A percentile compares a stretch with the other conserved stretches of the same genome.
phyloP scores from a whole-genome alignment of 2,888 invertebrate genomes.

The Drosophila maculinotata region DNA sequence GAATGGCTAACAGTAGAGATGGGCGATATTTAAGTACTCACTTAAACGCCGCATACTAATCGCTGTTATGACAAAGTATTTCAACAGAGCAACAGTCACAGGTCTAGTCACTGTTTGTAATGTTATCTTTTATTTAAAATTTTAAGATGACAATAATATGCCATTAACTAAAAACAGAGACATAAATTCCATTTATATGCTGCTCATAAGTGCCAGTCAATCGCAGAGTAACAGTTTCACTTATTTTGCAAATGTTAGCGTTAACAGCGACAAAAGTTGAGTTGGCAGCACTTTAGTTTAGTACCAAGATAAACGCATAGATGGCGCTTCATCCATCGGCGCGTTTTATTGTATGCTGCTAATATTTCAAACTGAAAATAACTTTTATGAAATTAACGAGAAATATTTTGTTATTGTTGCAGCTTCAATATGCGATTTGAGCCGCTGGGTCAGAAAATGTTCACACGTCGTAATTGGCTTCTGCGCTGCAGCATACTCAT shows the following conservation, averaged over 20 bases:
- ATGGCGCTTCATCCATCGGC: slow-evolving; percentile 24
- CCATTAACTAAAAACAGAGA: too few relatives aligned
- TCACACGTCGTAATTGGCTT: slow-evolving; percentile 89
- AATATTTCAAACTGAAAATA: slow-evolving; percentile 4
- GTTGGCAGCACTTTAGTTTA: slow-evolving; percentile 18
- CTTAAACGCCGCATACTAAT: not conserved
- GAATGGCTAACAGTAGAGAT: slow-evolving; percentile 18
- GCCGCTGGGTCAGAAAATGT: slow-evolving; percentile 84
- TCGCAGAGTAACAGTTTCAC: not conserved
- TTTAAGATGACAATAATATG: too few relatives aligned
- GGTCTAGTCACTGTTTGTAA: too few relatives aligned
- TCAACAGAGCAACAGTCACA: not conserved
- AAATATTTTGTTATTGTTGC: slow-evolving; percentile 14
- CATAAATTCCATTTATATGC: too few relatives aligned
- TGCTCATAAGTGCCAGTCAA: too few relatives aligned
- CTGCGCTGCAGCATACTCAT: slow-evolving; percentile 91
- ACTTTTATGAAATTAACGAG: slow-evolving; percentile 8
- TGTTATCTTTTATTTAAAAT: too few relatives aligned
- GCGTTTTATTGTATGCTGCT: not conserved
- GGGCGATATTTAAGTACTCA: not conserved
- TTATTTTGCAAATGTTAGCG: not conserved
- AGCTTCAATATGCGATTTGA: slow-evolving; percentile 82
- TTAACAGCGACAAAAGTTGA: not conserved
- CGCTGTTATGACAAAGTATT: not conserved
- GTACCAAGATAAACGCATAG: not conserved